Evolutionary conservation across 2,888 invertebrate species (phyloP).

Genomic region (Drosophila vallismaia): DNA sequence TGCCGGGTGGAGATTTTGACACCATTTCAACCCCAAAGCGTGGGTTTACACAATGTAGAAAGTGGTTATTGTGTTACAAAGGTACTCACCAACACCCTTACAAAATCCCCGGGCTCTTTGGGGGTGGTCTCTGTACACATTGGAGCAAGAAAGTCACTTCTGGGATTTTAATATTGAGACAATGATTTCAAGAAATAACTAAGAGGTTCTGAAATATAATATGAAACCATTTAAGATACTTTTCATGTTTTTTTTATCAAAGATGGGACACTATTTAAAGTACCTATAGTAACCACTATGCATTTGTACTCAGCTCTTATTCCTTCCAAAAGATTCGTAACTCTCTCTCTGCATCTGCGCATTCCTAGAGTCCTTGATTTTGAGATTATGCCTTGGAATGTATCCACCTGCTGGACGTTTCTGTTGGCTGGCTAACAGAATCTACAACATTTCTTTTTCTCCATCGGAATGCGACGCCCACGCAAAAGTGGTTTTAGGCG

Average conservation of each 20-base stretch:
- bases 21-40: constrained; percentile 4
- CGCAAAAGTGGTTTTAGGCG: constrained; percentile 65
- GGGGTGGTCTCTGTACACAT: constrained; percentile 15
- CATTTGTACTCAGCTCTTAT: background rate
- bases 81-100: constrained; percentile 32
- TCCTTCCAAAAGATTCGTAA: no score
- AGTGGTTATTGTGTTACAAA: constrained; percentile 39
- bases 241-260: no score
- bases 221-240: no score
- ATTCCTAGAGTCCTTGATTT: constrained; percentile 19
- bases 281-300: background rate
- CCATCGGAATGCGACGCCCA: constrained; percentile 76
- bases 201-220: no score
- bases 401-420: constrained; percentile 3
- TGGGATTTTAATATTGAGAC: no score
- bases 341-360: constrained; percentile 57
- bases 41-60: constrained; percentile 37
- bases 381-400: constrained; percentile 4
- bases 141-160: background rate
- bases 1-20: background rate
- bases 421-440: constrained; percentile 78
- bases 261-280: no score
- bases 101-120: constrained; percentile 12
- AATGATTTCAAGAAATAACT: no score
- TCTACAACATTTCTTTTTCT: constrained; percentile 82